A percentile compares a stretch with the other conserved stretches of the same genome.
phyloP scores from a whole-genome alignment of 1,140 invertebrate species.

The Microplitis mediator region DNA sequence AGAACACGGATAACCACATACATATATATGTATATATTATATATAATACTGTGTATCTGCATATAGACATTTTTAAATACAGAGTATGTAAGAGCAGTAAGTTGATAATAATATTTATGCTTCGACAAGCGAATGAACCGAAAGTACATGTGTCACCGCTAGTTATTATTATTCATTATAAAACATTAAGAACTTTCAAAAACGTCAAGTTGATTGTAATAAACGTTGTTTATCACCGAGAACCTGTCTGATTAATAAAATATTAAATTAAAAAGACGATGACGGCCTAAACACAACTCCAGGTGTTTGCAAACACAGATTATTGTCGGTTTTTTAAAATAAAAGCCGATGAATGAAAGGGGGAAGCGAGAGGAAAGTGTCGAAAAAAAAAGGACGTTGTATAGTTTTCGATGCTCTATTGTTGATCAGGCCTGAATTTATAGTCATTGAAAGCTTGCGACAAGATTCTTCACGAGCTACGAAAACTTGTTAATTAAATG shows the following conservation, averaged over 20 bases:
- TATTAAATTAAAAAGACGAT: neutral
- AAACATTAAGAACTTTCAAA: neutral
- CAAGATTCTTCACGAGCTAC: constrained; percentile 7
- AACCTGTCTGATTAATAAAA: neutral
- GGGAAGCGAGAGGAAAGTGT: neutral
- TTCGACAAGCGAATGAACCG: neutral
- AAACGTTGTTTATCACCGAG: constrained; percentile 5
- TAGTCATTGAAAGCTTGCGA: constrained; percentile 12
- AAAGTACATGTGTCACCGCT: too few species aligned
- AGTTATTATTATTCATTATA: neutral
- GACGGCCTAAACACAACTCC: too few species aligned
- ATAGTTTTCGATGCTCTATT: constrained; percentile 5
- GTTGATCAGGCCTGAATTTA: constrained; percentile 11
- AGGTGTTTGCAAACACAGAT: too few species aligned
- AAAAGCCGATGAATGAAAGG: neutral
- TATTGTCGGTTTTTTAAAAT: neutral
- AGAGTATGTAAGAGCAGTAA: neutral
- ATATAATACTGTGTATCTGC: too few species aligned
- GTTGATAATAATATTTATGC: constrained; percentile 13
- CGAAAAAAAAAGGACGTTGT: neutral
- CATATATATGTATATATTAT: too few species aligned
- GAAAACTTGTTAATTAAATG: constrained; percentile 52
- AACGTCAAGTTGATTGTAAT: constrained; percentile 7
- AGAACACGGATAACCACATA: too few species aligned
- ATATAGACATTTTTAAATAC: too few species aligned